Evolutionary conservation across 2,113 vertebrate genomes (phyloP).

Genomic region (Martes martes): DNA sequence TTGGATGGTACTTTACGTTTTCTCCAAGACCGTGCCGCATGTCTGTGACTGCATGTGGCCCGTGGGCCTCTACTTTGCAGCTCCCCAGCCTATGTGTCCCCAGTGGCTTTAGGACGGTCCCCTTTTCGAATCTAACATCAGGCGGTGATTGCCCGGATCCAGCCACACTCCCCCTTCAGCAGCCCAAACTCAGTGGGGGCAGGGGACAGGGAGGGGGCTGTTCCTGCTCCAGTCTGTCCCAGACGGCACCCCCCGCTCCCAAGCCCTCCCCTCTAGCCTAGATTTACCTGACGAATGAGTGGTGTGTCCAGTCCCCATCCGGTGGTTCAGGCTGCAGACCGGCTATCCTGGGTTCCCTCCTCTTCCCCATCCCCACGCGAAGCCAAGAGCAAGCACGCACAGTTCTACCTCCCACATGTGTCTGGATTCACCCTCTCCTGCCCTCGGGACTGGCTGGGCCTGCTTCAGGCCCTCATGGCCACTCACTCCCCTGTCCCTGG

Average conservation of each 20-base stretch:
- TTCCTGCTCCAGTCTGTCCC: not conserved
- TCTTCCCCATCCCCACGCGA: accelerated
- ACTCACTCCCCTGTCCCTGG: too few relatives aligned
- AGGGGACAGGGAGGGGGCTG: not conserved
- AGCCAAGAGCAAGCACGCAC: not conserved
- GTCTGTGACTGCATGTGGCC: not conserved
- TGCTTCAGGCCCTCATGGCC: not conserved
- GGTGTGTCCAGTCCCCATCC: not conserved
- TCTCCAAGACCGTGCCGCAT: not conserved
- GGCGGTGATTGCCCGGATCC: not conserved
- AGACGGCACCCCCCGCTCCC: not conserved
- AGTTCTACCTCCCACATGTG: not conserved
- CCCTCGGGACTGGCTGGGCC: not conserved
- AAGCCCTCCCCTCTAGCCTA: not conserved
- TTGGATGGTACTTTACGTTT: not conserved
- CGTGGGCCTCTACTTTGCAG: not conserved
- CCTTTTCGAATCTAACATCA: not conserved
- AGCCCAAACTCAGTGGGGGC: not conserved
- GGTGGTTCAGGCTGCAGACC: not conserved
- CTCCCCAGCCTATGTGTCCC: not conserved
- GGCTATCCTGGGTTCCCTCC: not conserved
- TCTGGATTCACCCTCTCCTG: not conserved
- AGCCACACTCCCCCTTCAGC: not conserved
- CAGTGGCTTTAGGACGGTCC: not conserved
- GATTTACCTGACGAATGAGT: not conserved